Evolutionary conservation across 2,113 vertebrate species (phyloP).

Genomic region (Chrysochloris asiatica): DNA sequence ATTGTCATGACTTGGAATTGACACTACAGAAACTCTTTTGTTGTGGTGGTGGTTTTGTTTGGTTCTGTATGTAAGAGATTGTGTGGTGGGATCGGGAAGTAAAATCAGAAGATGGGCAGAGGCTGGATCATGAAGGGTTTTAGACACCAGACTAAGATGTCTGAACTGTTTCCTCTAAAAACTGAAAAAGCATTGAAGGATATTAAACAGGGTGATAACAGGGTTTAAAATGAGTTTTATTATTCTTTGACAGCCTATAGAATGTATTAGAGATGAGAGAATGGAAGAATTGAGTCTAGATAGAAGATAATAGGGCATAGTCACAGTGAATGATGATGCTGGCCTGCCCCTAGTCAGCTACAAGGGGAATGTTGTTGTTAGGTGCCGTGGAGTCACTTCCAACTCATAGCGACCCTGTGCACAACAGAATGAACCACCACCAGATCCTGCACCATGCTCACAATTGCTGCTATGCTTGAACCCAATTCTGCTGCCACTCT

Average conservation of each 20-base stretch:
- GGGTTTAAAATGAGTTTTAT: neutral
- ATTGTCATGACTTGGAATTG: neutral
- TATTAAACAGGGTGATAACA: neutral
- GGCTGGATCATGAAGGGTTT: neutral
- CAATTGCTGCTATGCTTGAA: too few relatives aligned
- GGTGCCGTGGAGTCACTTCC: too few relatives aligned
- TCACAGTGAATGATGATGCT: neutral
- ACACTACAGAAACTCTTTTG: neutral
- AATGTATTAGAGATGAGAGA: neutral
- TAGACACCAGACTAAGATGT: neutral
- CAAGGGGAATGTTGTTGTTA: neutral
- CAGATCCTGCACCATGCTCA: too few relatives aligned
- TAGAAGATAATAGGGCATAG: neutral
- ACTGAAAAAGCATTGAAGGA: neutral
- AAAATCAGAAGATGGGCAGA: constrained; percentile 2
- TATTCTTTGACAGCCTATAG: neutral
- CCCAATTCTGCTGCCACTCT: too few relatives aligned
- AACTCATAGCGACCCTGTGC: too few relatives aligned
- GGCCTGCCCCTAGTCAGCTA: neutral
- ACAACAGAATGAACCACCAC: too few relatives aligned
- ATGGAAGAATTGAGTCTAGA: neutral
- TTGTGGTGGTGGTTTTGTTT: neutral
- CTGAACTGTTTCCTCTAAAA: neutral
- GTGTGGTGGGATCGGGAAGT: neutral
- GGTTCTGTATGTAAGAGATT: neutral